Percentiles rank a stretch among this genome's conserved stretches.
phyloP scores from a whole-genome alignment of 2,888 invertebrate genomes.

The Drosophila mimica region DNA sequence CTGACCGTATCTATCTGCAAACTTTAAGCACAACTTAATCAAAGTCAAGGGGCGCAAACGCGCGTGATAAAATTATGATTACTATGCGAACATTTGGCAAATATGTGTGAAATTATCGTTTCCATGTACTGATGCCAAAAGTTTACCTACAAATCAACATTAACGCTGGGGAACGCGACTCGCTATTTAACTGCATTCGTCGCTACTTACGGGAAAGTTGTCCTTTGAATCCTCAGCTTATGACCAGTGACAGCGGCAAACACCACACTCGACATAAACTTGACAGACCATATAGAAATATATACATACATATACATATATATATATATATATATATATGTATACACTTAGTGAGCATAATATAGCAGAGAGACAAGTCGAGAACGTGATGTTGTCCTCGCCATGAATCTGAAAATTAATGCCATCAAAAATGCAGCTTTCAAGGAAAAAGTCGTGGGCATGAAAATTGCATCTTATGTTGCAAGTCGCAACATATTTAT shows the following conservation, averaged over 20 bases:
- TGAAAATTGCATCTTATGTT: constrained; percentile 36
- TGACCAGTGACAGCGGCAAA: constrained; percentile 17
- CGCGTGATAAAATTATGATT: constrained; percentile 78
- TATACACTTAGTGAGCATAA: constrained; percentile 5
- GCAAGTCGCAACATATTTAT: constrained; percentile 15
- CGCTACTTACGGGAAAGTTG: constrained; percentile 38
- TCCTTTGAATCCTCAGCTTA: constrained; percentile 23
- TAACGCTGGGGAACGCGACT: constrained; percentile 6
- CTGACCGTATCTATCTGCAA: constrained; percentile 23
- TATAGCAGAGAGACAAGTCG: constrained; percentile 11
- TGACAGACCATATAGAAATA: constrained; percentile 12
- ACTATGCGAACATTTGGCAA: constrained; percentile 63
- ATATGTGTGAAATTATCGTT: constrained; percentile 73
- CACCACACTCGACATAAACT: constrained; percentile 23
- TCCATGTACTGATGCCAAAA: constrained; percentile 60
- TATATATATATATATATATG: neutral
- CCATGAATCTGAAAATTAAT: constrained; percentile 42
- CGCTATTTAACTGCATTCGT: constrained; percentile 20
- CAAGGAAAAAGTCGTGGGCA: constrained; percentile 17
- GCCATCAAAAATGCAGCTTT: constrained; percentile 49
- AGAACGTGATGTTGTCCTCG: constrained; percentile 44
- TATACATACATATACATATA: neutral
- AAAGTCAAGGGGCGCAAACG: constrained; percentile 62
- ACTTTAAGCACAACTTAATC: constrained; percentile 77
- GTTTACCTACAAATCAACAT: constrained; percentile 63